Evolutionary conservation across 2,113 vertebrate species (phyloP), one percentile per base, ranked within the genome.

Genomic region (Hoplias malabaricus): DNA sequence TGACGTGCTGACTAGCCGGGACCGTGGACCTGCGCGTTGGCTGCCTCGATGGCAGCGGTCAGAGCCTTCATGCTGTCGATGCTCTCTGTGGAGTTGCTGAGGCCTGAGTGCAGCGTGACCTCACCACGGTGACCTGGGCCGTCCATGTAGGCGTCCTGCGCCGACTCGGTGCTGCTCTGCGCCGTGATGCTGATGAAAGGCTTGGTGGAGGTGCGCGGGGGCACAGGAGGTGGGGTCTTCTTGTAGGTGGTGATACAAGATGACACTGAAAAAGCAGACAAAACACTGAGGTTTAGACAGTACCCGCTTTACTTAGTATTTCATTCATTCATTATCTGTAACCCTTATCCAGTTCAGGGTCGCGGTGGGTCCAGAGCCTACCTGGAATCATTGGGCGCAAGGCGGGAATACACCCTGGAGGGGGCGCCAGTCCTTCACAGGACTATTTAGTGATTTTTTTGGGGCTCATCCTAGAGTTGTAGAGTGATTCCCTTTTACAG

Each of bases 171-270:
- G 94, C 97, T 99, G 94, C 98, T 99, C 95, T 99, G 98, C 43
- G 98, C 96, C 54, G 97, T 99, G 90, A 99, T 99, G 86, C 96
- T 99, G 89, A 99, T 99, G 88, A 97, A 99, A 0, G 97, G 98
- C 86, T 99, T 99, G 87, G 96, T 96, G 66, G 98, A 95, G 63
- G 95, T 98, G 85, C 96, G 93, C 11, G 98, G 97, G 50, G 98
- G 98, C 75, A 99, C 98, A 14, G 98, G 98, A 78, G 98, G 98
- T 0, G 98, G 98, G 3, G 95, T 99, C 93, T 99, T 99, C 94
- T 99, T 99, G 86, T 99, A 99, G 80, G 98, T 99, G 80, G 98
- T 99, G 88, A 99, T 99, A 87, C 96, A 99, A 83, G 98, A 99
- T 77, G 97, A 99, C 87, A 99, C 97, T 99, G 84, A 50, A 89